phyloP scores from a whole-genome alignment of 2,888 invertebrate genomes.

The Caenorhabditis zanzibari region DNA sequence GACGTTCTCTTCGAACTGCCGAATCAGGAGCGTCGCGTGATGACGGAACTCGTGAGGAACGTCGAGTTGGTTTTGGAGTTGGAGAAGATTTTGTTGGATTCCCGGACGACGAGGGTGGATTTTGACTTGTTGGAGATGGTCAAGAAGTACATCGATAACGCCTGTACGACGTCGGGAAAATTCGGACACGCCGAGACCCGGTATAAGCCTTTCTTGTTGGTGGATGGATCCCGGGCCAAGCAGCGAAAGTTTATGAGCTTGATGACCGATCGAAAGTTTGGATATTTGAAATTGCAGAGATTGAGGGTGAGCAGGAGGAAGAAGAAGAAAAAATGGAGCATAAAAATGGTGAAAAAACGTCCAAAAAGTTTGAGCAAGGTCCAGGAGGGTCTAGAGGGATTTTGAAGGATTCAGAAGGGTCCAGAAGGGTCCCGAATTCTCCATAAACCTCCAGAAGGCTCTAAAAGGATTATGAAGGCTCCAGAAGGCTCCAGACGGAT shows the following conservation, averaged over 20 bases:
- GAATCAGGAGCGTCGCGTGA: constrained; percentile 34
- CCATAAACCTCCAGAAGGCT: too few species aligned
- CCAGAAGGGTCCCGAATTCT: too few species aligned
- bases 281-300: constrained; percentile 30
- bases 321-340: background rate
- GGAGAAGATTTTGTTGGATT: constrained; percentile 61
- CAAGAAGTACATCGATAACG: constrained; percentile 64
- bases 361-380: background rate
- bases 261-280: constrained; percentile 18
- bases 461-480: too few species aligned
- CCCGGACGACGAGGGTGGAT: constrained; percentile 39
- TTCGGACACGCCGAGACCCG: constrained; percentile 41
- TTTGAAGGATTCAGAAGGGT: too few species aligned
- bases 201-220: constrained; percentile 41
- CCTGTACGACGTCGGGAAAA: constrained; percentile 27
- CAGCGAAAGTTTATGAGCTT: constrained; percentile 16
- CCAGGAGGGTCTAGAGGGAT: too few species aligned
- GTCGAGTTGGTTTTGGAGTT: constrained; percentile 62
- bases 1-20: constrained; percentile 25
- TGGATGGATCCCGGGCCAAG: constrained; percentile 2
- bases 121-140: constrained; percentile 52
- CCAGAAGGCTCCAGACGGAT: too few species aligned
- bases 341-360: background rate
- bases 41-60: constrained; percentile 53
- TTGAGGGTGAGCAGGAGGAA: background rate